Base-by-base conservation (phyloP, 2,888 invertebrate species). In the Lacanobia oleracea region DNA sequence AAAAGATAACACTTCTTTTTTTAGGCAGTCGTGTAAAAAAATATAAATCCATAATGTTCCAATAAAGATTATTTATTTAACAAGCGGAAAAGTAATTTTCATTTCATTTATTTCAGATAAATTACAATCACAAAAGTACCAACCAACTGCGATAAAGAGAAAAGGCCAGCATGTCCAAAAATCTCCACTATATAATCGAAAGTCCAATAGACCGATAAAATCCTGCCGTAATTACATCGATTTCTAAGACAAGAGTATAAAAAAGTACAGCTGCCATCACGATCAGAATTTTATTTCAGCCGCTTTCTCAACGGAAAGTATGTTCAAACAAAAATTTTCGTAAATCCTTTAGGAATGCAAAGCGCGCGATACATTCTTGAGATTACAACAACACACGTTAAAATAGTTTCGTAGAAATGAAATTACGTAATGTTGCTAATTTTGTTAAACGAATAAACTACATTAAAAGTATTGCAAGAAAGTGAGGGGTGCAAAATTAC, bases 341-440 rank as follows among this genome's bases (percentile, higher is more conserved):
- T 54, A 72, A 79, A 82, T 78, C 77, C 82, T 77, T 59, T n/a
- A 56, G 33, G 82, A 82, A 77, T 69, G 63, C 40, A 16, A 40
- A 37, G 12, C 51, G 23, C 60, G 64, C 64, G 51, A 65, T 56
- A 77, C 50, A 79, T 72, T 82, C 79, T 60, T 37, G 45, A 66
- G 48, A 79, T 70, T 78, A 57, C 65, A 67, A 83, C 56, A 79
- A 79, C 82, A 67, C 51, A 51, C 27, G 33, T 53, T 69, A 62
- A 81, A 77, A 82, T 77, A 77, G 77, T 53, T 61, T 56, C 4
- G 23, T 40, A 53, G 54, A 63, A 77, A 81, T 63, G n/a, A 60
- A 64, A 59, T 68, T 77, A 48, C 60, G 51, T 40, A 68, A 77
- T 56, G 27, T 9, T 10, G 37, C 62, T 60, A 51, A 54, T 59